Evolutionary conservation across 2,797 vertebrate genomes (phyloP).

Genomic region (Spea hammondii): DNA sequence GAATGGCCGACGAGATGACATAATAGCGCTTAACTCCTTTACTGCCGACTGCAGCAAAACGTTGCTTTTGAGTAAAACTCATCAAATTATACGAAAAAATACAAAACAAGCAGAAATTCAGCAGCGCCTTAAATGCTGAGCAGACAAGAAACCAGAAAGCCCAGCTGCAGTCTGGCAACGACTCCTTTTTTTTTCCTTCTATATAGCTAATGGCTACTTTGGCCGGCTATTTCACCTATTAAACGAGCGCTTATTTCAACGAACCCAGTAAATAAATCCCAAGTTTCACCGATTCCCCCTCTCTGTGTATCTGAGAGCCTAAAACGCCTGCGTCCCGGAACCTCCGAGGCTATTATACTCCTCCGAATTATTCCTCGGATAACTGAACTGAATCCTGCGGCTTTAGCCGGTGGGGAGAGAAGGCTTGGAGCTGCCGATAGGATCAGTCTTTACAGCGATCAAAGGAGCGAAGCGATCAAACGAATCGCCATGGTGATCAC

Average conservation of each 20-base stretch:
- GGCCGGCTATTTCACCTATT: constrained; percentile 3
- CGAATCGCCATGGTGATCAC: no score
- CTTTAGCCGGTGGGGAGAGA: constrained; percentile 1
- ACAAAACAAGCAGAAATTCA: constrained; percentile 1
- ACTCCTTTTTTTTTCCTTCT: not conserved
- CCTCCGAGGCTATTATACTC: constrained; percentile 1
- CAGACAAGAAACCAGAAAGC: not conserved
- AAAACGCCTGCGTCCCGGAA: constrained; percentile 5
- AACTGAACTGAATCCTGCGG: constrained; percentile 4
- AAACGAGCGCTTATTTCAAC: constrained; percentile 20
- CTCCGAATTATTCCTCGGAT: constrained; percentile 3
- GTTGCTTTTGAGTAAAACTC: not conserved
- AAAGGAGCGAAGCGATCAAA: no score
- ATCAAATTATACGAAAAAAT: not conserved
- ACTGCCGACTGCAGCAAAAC: not conserved
- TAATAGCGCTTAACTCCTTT: not conserved
- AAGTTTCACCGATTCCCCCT: not conserved
- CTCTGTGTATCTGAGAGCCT: constrained; percentile 11
- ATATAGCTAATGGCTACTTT: constrained; percentile 11
- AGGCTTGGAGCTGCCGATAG: not conserved
- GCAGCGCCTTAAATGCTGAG: constrained; percentile 6
- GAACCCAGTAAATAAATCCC: constrained; percentile 4
- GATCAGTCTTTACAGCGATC: not conserved
- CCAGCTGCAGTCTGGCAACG: constrained; percentile 1
- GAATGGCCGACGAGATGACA: no score